Base-by-base conservation (phyloP, 2,113 vertebrate species). In the Dendropsophus ebraccatus region DNA sequence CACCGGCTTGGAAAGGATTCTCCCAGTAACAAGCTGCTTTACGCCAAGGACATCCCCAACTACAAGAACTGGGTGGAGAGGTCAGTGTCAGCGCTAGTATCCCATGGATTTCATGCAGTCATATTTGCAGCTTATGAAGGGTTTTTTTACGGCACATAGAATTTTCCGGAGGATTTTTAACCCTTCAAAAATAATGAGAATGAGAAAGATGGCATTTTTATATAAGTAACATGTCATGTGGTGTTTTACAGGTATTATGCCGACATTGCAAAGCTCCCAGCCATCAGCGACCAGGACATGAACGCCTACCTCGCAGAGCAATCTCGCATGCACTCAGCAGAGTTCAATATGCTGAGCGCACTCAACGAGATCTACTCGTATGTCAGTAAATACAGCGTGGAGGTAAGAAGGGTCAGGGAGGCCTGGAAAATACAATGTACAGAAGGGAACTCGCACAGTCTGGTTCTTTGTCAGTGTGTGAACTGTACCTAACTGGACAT, bases 11-110 rank as follows among this genome's bases (percentile, higher is more conserved):
- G 97, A 90, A 99, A 99, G 88, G 98, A 99, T 88, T 99, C 97
- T 0, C 97, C 98, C 13, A 99, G 97, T 91, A 99, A 99, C 90
- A 99, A 99, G 93, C 95, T 99, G 69, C 96, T 99, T 1, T 99
- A 99, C 0, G 98, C 98, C 93, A 99, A 99, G 96, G 98, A 99
- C 89, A 99, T 99, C 90, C 98, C 98, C 91, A 99, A 97, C 92
- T 99, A 99, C 93, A 99, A 99, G 94, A 98, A 96, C 94, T 99
- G 98, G 98, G 98, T 99, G 79, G 98, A 99, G 90, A 97, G 98
- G 98, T 99, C 88, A 91, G 96, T 73, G 21, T 19, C 35, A 7
- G n/a, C 8, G 5, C 21, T 45, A 50, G 21, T 50, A 7, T 54
- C 32, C 2, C 11, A 5, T 32, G 23, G 30, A 60, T 25, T 25